Base-by-base conservation (phyloP, 2,888 invertebrate species). In the Bellardia bayeri region DNA sequence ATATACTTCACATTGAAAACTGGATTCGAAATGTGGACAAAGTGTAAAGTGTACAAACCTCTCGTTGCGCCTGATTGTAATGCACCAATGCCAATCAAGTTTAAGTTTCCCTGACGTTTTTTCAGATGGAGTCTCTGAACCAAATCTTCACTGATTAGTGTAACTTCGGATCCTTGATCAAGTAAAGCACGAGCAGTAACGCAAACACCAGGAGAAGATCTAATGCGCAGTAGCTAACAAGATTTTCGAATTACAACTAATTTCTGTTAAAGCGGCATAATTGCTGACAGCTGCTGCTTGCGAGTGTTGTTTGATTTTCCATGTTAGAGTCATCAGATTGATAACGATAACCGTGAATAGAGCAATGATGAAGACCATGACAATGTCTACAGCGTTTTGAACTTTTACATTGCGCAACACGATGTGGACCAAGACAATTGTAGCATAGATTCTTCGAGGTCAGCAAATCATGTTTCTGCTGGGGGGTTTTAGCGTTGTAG, bases 371-470 rank as follows among this genome's bases (percentile, higher is more conserved):
- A 33, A 51, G 72, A 40, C 63, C 30, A 54, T 72, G 64, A 7
- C 81, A 72, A 14, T 72, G 14, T 9, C n/a, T 81, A 13, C 61
- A 69, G 11, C 69, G 61, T 9, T 80, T 80, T 69, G 7, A 63
- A 45, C 61, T 69, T 14, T 61, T 69, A 23, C 69, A 69, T 61
- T 80, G 69, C 0, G 69, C 37, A 71, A 80, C 69, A 0, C 61
- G 69, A 37, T 80, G 80, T 6, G 61, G 23, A 37, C 61, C 80
- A 61, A 80, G 69, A 71, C 69, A 80, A 51, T 71, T 80, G 2
- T 16, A 80, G 23, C 63, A 80, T 1, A 80, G 69, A 9, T 64
- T 71, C 6, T 63, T 80, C 8, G 63, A 71, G 16, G 14, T 16
- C 0, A 71, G 23, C 9, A 80, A 3, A 56, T 33, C 71, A 63